Evolutionary conservation across 2,797 vertebrate genomes (phyloP).

Genomic region (Tragelaphus eurycerus): DNA sequence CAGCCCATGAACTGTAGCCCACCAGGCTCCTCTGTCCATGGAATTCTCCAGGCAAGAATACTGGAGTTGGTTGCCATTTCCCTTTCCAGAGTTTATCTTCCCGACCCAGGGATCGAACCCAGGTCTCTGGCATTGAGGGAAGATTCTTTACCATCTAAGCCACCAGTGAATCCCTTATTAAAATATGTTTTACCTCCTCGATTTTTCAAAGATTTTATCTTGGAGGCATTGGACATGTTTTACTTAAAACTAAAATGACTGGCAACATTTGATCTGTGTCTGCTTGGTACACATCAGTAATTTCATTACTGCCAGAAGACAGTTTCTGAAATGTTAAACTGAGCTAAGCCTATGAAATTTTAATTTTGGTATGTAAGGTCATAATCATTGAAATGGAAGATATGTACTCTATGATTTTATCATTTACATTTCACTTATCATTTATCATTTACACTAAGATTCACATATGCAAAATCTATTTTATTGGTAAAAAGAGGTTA

Average conservation of each 20-base stretch:
- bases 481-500: not conserved
- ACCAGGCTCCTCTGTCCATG: not conserved
- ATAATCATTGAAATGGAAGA: constrained; percentile 18
- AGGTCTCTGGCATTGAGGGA: not conserved
- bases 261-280: not conserved
- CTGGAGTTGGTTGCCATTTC: not conserved
- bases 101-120: not conserved
- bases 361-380: not conserved
- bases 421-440: not conserved
- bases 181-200: not conserved
- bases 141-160: not conserved
- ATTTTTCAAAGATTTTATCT: not conserved
- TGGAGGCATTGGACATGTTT: not conserved
- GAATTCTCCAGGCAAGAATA: not conserved
- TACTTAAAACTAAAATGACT: not conserved
- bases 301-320: not conserved
- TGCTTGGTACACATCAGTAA: not conserved
- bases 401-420: not conserved
- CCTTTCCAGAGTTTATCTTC: not conserved
- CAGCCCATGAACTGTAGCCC: not conserved
- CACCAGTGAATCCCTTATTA: not conserved
- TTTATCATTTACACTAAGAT: constrained; percentile 10
- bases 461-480: not conserved
- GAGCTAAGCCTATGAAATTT: not conserved
- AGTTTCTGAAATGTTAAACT: not conserved